Conservation (phyloP, 2,888 invertebrate species). For the Drosophila pseudotakahashii region DNA sequence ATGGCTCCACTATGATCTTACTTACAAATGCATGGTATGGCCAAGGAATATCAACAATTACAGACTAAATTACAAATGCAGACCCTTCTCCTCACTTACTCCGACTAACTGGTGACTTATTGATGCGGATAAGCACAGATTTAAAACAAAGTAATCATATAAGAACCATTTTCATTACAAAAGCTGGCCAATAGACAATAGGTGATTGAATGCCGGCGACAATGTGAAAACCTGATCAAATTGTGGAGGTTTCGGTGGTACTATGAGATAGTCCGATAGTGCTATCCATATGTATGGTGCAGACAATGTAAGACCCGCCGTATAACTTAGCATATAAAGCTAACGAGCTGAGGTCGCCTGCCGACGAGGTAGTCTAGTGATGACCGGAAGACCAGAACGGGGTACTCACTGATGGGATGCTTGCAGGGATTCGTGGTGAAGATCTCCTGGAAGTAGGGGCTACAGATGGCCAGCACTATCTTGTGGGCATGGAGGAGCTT, state of each 20-base stretch:
- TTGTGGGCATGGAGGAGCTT: conserved; percentile 85
- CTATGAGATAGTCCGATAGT: too few relatives aligned
- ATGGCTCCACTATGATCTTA: too few relatives aligned
- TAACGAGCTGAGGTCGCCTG: conserved; percentile 2
- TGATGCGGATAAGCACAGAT: too few relatives aligned
- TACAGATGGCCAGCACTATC: conserved; percentile 85
- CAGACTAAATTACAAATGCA: too few relatives aligned
- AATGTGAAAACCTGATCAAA: neutral
- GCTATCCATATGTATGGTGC: neutral
- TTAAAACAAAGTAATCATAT: too few relatives aligned
- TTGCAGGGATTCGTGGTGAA: conserved; percentile 85
- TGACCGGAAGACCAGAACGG: conserved; percentile 19
- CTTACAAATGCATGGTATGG: too few relatives aligned
- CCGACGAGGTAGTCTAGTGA: conserved; percentile 31
- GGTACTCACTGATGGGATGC: conserved; percentile 84
- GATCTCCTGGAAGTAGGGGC: conserved; percentile 85
- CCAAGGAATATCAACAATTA: too few relatives aligned
- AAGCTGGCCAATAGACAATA: too few relatives aligned
- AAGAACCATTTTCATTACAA: too few relatives aligned
- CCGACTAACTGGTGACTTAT: neutral
- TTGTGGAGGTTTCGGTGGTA: too few relatives aligned
- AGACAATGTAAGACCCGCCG: neutral
- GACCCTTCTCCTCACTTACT: neutral
- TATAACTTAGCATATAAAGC: neutral
- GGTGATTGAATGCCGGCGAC: too few relatives aligned